A percentile compares a stretch with the other conserved stretches of the same genome.
Conservation (phyloP, 2,888 invertebrate genomes). For the Drosophila falleni region DNA sequence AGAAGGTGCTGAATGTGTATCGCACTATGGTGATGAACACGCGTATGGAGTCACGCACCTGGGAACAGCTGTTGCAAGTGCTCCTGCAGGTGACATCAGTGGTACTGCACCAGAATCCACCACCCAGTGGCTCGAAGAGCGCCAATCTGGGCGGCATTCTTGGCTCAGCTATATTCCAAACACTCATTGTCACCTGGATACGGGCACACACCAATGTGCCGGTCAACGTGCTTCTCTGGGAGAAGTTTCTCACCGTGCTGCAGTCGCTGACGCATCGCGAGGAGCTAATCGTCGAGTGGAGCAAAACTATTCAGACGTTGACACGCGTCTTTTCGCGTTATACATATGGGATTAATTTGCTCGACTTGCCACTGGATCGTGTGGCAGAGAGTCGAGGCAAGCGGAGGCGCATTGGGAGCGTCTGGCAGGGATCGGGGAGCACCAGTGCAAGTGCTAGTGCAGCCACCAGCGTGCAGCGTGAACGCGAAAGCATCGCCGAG, state of each 20-base stretch:
- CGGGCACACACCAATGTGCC: constrained; percentile 98
- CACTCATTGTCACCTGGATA: constrained; percentile 98
- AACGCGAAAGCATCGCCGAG: constrained; percentile 75
- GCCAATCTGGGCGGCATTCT: constrained; percentile 90
- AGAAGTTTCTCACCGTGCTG: constrained; percentile 94
- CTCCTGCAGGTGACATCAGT: constrained; percentile 96
- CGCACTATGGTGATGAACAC: constrained; percentile 99
- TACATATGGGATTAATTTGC: constrained; percentile 96
- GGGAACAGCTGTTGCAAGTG: constrained; percentile 95
- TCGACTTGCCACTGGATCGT: constrained; percentile 93
- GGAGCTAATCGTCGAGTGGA: constrained; percentile 98
- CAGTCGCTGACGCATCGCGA: constrained; percentile 96
- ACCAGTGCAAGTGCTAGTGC: constrained; percentile 31
- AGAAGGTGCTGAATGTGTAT: constrained; percentile 97
- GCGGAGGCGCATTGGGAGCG: constrained; percentile 86
- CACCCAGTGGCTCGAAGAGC: constrained; percentile 89
- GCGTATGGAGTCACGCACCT: constrained; percentile 95
- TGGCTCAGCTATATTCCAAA: constrained; percentile 95
- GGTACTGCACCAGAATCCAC: constrained; percentile 91
- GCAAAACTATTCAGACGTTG: constrained; percentile 98
- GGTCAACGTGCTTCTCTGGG: constrained; percentile 96
- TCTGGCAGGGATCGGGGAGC: constrained; percentile 83
- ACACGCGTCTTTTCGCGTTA: constrained; percentile 97
- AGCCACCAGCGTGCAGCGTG: constrained; percentile 55
- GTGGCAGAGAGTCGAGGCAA: constrained; percentile 92